Evolutionary conservation across 2,888 invertebrate genomes (phyloP), one percentile per base, ranked within the genome.

Genomic region (Acanthococcus lagerstroemiae): DNA sequence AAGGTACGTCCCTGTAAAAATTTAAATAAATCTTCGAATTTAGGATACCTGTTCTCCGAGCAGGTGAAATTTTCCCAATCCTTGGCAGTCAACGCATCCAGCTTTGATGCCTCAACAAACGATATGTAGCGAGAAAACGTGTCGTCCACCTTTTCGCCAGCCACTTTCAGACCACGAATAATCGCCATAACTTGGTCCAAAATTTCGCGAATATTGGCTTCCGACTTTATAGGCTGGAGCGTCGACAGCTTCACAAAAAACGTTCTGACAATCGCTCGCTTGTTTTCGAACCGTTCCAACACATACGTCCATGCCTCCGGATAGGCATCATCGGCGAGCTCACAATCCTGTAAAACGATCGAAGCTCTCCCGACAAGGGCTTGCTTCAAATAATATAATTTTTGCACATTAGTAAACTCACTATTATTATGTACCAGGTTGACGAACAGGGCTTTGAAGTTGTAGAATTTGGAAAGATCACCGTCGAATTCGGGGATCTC

Each of bases 401-500:
- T 60, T 60, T 60, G 46, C 4, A 60, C 61, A 17, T 46, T 25
- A 4, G 25, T 4, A 19, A 60, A 48, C 6, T n/a, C n/a, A 4
- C 15, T 7, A 17, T 60, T 48, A 19, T 48, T 25, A 30, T 48
- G 61, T 4, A 60, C 26, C 5, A 60, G 48, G 12, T 46, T 50
- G 21, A n/a, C 46, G 19, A 60, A 60, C 4, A 50, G 17, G 6
- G 25, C 48, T 48, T 27, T 24, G 21, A 48, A 60, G 27, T 60
- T 26, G 9, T 6, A 19, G n/a, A 46, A 60, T 15, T 60, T 24
- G 21, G 3, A 4, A 4, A 50, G 4, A 19, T 60, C 48, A 48
- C 61, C 61, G 21, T 60, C 27, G 48, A 60, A 60, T n/a, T 25
- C 37, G 9, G 61, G 61, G 7, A 60, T 21, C 7, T 44, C 26